Base-by-base conservation (phyloP, 2,888 invertebrate genomes). In the Cheilosia grossa region DNA sequence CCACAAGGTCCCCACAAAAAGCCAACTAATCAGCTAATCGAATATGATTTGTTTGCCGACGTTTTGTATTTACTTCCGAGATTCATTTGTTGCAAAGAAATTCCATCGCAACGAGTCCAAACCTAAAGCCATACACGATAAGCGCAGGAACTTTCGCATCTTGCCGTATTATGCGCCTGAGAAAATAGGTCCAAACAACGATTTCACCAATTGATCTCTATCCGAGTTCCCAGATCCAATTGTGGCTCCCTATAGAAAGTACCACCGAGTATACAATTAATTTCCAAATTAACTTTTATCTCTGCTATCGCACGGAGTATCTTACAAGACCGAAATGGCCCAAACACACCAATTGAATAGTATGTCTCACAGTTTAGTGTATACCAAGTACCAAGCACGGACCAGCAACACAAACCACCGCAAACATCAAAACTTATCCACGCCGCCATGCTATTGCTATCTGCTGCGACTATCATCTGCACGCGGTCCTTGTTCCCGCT, bases 271-370 rank as follows among this genome's bases (percentile, higher is more conserved):
- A 37, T 37, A 74, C 74, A 79, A 83, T 83, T 83, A 83, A 83
- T 83, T 83, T 80, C 69, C 79, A 83, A 83, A 83, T 85, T 85
- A 85, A 81, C 81, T 77, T 81, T 85, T 81, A 85, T 85, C 85
- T 81, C 40, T 37, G 37, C 81, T 81, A 85, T 85, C 85, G 81
- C 75, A 72, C 61, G 80, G 56, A 81, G 72, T 80, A 80, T 85
- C 85, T 67, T 30, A 85, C 80, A 81, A 81, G 75, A 66, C 67
- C 59, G n/a, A 82, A 82, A 83, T 79, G 59, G 79, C 69, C 74
- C 27, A 79, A 59, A 75, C 59, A 59, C 56, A 58, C 81, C 69
- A 72, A 80, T 80, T 61, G 74, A 69, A 64, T 64, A 72, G 82
- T 82, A 82, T 81, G 78, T 81, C 67, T 80, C 69, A 82, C 82